phyloP scores from a whole-genome alignment of 2,797 vertebrate genomes.

The Xiphophorus birchmanni region DNA sequence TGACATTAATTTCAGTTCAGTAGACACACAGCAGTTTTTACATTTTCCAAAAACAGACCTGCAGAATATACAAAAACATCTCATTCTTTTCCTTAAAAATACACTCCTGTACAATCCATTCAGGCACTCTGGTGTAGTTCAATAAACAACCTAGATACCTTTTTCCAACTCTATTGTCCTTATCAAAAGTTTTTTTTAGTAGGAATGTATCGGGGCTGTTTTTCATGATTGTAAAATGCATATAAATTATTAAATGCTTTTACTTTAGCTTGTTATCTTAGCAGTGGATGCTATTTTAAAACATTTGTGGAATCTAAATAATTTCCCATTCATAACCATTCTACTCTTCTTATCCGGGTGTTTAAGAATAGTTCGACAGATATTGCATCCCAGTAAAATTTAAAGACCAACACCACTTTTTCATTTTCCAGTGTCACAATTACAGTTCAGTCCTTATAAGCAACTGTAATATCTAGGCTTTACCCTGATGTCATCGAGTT shows the following conservation, averaged over 20 bases:
- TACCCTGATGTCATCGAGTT: constrained; percentile 35
- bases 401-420: constrained; percentile 46
- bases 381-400: constrained; percentile 45
- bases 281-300: constrained; percentile 31
- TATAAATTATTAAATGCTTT: constrained; percentile 22
- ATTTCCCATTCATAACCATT: constrained; percentile 48
- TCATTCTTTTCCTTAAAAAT: not conserved
- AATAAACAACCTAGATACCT: constrained; percentile 13
- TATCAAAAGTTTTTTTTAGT: constrained; percentile 28
- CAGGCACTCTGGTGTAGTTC: constrained; percentile 8
- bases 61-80: not conserved
- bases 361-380: constrained; percentile 53
- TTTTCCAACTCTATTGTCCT: constrained; percentile 17
- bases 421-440: constrained; percentile 17
- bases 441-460: constrained; percentile 12
- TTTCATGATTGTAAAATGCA: constrained; percentile 1
- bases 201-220: not conserved
- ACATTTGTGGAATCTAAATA: constrained; percentile 54
- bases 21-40: not conserved
- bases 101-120: constrained; percentile 3
- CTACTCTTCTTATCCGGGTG: constrained; percentile 51
- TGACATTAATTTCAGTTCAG: not conserved
- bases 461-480: constrained; percentile 22
- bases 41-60: not conserved
- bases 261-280: constrained; percentile 27